Evolutionary conservation across 2,888 invertebrate species (phyloP), one percentile per base, ranked within the genome.

Genomic region (Salticus scenicus): DNA sequence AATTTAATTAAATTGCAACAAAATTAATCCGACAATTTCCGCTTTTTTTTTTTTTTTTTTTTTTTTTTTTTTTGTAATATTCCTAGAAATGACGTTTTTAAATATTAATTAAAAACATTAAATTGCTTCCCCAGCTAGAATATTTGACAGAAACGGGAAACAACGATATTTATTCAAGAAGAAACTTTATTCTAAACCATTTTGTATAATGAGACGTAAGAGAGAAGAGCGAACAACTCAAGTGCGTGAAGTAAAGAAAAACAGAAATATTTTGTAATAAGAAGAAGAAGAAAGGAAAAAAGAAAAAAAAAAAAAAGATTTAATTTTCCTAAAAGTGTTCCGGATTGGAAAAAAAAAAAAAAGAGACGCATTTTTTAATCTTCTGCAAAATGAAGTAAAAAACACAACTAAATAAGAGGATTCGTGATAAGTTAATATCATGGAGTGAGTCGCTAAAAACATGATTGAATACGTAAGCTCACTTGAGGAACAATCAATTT

Each of bases 311-410:
- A 24, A 24, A 4, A 24, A 17, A 57, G 57, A 57, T 57, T 57
- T 57, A 57, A 57, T 57, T 57, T 57, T 24, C 57, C 1, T 57
- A 57, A 57, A 57, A 57, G 57, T 57, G 24, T 24, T 57, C 24
- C 20, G 24, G 24, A 4, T 24, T 5, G 1, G 24, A 57, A 57
- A 57, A 37, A 57, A 47, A 47, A 7, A 12, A 47, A 7, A 12
- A 2, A 47, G 17, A 5, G 17, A n/a, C n/a, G n/a, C n/a, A 7
- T n/a, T 47, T 47, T 47, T 47, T 17, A 17, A 12, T 37, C 12
- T 12, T n/a, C 47, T 17, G 14, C 24, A 24, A 1, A 24, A 12
- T 57, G 57, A 57, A 24, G 57, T 20, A 57, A 57, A 57, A 4
- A 20, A 57, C 57, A 57, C 12, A 24, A 17, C 24, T 24, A 57